Percentiles rank a stretch among this genome's conserved stretches.
Evolutionary conservation across 2,113 vertebrate genomes (phyloP).

Genomic region (Rafetus swinhoei): DNA sequence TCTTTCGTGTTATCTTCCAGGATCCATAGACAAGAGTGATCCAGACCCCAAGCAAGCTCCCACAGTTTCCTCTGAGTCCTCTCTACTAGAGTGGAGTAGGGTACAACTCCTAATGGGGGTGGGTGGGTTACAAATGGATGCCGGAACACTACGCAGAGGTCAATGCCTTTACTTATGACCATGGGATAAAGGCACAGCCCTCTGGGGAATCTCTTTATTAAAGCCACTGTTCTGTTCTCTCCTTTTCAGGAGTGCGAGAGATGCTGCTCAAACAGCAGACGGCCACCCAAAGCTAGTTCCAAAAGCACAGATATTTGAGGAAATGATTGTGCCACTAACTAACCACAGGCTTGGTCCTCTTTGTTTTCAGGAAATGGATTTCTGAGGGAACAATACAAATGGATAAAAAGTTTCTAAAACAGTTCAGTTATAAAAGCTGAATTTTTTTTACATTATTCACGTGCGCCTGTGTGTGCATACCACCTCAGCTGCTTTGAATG

Average conservation of each 20-base stretch:
- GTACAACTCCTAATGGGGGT: neutral
- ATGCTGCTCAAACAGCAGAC: neutral
- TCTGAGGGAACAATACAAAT: neutral
- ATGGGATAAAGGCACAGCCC: neutral
- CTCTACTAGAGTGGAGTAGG: neutral
- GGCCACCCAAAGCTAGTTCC: neutral
- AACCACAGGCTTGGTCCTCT: neutral
- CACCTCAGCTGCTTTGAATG: neutral
- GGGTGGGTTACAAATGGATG: neutral
- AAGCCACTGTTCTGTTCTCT: neutral
- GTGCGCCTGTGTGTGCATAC: neutral
- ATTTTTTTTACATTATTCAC: neutral
- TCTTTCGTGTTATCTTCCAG: neutral
- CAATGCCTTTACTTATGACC: neutral
- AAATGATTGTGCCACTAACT: neutral
- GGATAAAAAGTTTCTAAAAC: neutral
- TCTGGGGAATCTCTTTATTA: neutral
- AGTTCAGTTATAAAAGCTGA: neutral
- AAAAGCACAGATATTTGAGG: neutral
- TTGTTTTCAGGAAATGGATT: neutral
- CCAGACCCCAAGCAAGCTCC: neutral
- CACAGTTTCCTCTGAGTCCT: neutral
- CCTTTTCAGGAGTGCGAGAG: neutral
- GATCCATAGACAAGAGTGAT: neutral
- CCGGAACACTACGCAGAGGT: neutral